Base-by-base conservation (phyloP, 2,797 vertebrate genomes). In the Ceryle rudis region DNA sequence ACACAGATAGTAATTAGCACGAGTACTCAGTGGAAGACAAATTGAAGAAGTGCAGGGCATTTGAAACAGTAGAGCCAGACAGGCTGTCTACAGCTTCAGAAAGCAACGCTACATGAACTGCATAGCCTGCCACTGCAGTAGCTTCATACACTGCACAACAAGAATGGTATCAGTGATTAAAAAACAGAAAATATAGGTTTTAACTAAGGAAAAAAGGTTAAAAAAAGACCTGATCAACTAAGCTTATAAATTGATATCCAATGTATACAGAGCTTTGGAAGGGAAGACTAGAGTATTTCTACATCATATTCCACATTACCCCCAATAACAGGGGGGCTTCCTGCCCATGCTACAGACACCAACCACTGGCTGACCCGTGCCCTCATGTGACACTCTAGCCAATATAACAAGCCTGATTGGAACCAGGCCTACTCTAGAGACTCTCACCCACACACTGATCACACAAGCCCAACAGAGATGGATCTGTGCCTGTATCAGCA, bases 361-460 rank as follows among this genome's bases (percentile, higher is more conserved):
- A n/a, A 8, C 10, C 66, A 11, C 21, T 0, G 11, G 4, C 49
- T 41, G 49, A 19, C 20, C 58, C 3, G 2, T 1, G 3, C 31
- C 4, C 77, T 82, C 1, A 3, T 1, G 2, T 35, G 41, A 22
- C 61, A 57, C 61, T 28, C n/a, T 2, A 42, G 37, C 22, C 57
- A 82, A 17, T 17, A 3, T 1, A 10, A 17, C 29, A 20, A 41
- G 21, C 11, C 65, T 33, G 16, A 78, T 69, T 26, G 22, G 37
- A 77, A 6, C 11, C 54, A 83, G n/a, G 17, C 5, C 3, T 3
- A 10, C 11, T 39, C 73, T 61, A 46, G 26, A 29, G 41, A 26
- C 8, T 16, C 28, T 31, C 19, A 19, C 22, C 41, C 57, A 49
- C 0, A 0, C 39, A 25, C 39, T 46, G 54, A n/a, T 88, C 26